Conservation (phyloP, 2,113 vertebrate genomes). For the Nyctereutes procyonoides region DNA sequence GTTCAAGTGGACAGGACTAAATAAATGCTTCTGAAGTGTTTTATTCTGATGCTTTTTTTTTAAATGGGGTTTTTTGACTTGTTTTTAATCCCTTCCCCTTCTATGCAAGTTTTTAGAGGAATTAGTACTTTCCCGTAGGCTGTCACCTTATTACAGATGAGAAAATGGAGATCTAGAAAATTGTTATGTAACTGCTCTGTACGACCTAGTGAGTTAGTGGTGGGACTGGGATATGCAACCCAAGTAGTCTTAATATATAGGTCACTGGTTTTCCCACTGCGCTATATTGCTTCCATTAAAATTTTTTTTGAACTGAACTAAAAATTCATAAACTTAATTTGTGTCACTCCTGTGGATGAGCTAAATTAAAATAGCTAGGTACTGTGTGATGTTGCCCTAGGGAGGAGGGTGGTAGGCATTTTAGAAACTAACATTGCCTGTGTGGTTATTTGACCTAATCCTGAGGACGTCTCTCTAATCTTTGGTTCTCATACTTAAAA, state of each 20-base stretch:
- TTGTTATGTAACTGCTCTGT: constrained; percentile 39
- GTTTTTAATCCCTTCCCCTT: neutral
- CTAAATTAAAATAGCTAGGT: constrained; percentile 64
- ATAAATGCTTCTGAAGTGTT: neutral
- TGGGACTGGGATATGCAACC: neutral
- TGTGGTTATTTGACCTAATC: constrained; percentile 56
- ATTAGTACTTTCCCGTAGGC: neutral
- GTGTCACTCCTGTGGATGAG: constrained; percentile 62
- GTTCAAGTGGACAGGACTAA: neutral
- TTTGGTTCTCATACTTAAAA: constrained; percentile 47
- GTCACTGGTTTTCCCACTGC: constrained; percentile 59
- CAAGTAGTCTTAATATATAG: constrained; percentile 56
- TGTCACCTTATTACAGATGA: constrained; percentile 11
- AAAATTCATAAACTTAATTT: constrained; percentile 70
- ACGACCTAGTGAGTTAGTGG: constrained; percentile 13
- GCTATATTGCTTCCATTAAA: constrained; percentile 49
- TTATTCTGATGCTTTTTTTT: constrained; percentile 22
- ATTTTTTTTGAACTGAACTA: constrained; percentile 47
- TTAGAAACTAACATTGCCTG: constrained; percentile 49
- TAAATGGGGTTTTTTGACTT: neutral
- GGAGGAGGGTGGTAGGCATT: constrained; percentile 48
- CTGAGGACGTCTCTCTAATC: neutral
- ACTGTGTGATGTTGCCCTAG: constrained; percentile 1
- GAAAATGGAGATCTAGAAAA: constrained; percentile 38
- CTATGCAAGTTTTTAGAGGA: neutral